phyloP scores from a whole-genome alignment of 2,888 invertebrate species.

The Drosophila emarginata region DNA sequence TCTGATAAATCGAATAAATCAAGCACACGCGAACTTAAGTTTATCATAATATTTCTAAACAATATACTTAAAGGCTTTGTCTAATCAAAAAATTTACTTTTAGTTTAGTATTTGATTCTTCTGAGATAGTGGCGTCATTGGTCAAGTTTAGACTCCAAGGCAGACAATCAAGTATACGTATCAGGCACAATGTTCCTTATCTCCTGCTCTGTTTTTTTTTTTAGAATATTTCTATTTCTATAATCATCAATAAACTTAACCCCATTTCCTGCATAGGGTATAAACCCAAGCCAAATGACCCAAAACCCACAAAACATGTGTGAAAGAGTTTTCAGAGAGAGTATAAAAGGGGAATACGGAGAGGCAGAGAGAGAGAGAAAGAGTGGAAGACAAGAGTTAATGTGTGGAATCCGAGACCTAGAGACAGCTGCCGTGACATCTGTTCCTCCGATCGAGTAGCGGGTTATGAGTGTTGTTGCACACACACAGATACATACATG shows the following conservation, averaged over 20 bases:
- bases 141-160: constrained; percentile 4
- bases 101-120: background rate
- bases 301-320: constrained; percentile 5
- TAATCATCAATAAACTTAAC: constrained; percentile 1
- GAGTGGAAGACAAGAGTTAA: background rate
- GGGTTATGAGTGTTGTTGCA: constrained; percentile 21
- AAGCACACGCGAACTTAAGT: constrained; percentile 2
- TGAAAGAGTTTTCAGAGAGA: background rate
- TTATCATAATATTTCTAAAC: background rate
- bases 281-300: background rate
- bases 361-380: background rate
- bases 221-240: background rate
- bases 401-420: constrained; percentile 22
- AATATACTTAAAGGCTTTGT: background rate
- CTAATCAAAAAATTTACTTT: background rate
- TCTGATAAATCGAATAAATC: constrained; percentile 3
- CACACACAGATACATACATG: constrained; percentile 21
- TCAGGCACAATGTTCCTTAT: background rate
- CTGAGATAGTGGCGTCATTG: background rate
- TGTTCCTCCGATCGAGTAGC: constrained; percentile 37
- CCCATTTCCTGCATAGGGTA: constrained; percentile 1
- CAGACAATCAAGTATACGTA: background rate
- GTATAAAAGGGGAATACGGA: background rate
- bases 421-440: constrained; percentile 45
- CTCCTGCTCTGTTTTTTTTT: background rate